Evolutionary conservation across 2,797 vertebrate genomes (phyloP).

Genomic region (Graptemys geographica): DNA sequence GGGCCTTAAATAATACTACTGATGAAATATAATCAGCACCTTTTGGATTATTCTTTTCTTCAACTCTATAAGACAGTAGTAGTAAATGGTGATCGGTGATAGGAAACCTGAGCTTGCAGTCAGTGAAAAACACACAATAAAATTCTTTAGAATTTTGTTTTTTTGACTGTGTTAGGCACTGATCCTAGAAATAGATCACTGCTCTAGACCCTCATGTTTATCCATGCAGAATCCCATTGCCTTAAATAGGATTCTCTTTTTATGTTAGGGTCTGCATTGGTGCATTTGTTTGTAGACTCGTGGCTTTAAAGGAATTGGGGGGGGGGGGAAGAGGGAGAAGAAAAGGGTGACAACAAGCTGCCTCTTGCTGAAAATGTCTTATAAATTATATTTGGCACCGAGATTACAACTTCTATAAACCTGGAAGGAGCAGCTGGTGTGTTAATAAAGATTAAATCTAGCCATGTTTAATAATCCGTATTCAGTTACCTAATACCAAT

Average conservation of each 20-base stretch:
- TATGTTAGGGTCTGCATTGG: background rate
- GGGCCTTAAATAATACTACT: background rate
- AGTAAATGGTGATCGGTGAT: background rate
- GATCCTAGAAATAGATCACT: background rate
- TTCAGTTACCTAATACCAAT: conserved; percentile 65
- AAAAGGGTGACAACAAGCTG: background rate
- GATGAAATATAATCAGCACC: background rate
- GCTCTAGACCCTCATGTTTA: background rate
- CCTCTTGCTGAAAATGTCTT: background rate
- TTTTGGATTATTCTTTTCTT: conserved; percentile 31
- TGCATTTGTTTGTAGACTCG: too few relatives aligned
- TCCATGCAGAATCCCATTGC: background rate
- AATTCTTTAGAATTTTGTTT: background rate
- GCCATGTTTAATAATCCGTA: conserved; percentile 58
- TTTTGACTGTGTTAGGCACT: background rate
- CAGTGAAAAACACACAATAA: background rate
- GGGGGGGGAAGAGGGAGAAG: background rate
- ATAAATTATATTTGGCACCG: conserved; percentile 44
- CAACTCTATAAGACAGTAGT: background rate
- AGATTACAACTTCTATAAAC: conserved; percentile 48
- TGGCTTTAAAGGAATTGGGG: background rate
- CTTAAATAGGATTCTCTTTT: background rate
- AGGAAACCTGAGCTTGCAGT: background rate
- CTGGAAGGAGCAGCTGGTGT: conserved; percentile 63
- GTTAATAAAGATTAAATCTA: conserved; percentile 59